Base-by-base conservation (phyloP, 2,888 invertebrate genomes). In the Phyllotreta cruciferae region DNA sequence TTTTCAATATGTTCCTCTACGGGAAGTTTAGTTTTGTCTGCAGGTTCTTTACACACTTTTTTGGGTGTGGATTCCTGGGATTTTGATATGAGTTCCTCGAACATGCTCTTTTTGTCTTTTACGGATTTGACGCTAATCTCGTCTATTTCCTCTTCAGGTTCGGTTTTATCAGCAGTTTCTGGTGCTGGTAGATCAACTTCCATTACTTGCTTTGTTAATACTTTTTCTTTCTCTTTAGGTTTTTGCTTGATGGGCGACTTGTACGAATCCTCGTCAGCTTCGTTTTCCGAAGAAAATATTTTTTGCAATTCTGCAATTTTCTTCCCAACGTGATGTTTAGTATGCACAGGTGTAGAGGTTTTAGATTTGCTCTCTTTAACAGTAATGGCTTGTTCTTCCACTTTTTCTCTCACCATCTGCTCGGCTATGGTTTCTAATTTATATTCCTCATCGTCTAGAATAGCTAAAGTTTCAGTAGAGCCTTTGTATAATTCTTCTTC, bases 271-370 rank as follows among this genome's bases (percentile, higher is more conserved):
- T 73, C 70, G 11, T 69, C 69, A 7, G 53, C 53, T 53, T 75
- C 73, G 35, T 60, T 56, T 52, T 72, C 74, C 36, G 77, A 76
- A 1, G 81, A 80, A 71, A 83, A 83, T 62, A 82, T 79, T 71
- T 81, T 82, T 66, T 83, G 83, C 13, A 84, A 70, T 72, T 83
- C 81, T 34, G 83, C 83, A 57, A 83, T 82, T 76, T 83, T 83
- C 11, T 78, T 80, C 1, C 81, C 82, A 42, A 83, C 79, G 39
- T 24, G 24, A 24, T 78, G 77, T 75, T 81, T 82, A 3, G 73
- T 72, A 57, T 77, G 77, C 45, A 74, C 72, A 8, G 78, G 73
- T 6, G 74, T 73, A 6, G 71, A 64, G 36, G 65, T 66, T 65
- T 69, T 71, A n/a, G 58, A 42, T 37, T 73, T 71, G 2, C 54